These are phyloP conservation scores for Pterophyllum scalare DNA, from an alignment of 2,113 vertebrate species.

Conservation along the genomic window DNA sequence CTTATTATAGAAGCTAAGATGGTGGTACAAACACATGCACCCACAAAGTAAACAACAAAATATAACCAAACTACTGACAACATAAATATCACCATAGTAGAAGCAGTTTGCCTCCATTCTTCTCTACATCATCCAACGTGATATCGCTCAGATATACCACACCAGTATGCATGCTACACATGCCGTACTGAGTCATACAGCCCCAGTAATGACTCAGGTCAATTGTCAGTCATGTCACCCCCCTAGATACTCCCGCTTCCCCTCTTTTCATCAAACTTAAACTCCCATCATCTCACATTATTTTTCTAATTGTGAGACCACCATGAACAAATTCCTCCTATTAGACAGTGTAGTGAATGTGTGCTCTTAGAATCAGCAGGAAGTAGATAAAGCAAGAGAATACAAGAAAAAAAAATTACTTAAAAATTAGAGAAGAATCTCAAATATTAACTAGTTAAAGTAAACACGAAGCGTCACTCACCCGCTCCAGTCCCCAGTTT, in stretches of 20 bases:
- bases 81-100: constrained; percentile 37
- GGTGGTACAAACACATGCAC: constrained; percentile 14
- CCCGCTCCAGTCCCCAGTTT: constrained; percentile 27
- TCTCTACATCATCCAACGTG: background rate
- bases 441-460: background rate
- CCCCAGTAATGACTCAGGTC: constrained; percentile 71
- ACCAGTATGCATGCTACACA: constrained; percentile 14
- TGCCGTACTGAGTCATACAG: constrained; percentile 68
- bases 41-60: constrained; percentile 37
- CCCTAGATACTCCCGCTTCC: constrained; percentile 27
- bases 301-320: background rate
- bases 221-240: constrained; percentile 55
- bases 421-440: background rate
- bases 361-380: background rate
- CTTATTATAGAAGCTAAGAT: constrained; percentile 14
- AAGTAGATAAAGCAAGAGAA: background rate
- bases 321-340: background rate
- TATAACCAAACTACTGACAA: constrained; percentile 21
- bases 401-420: background rate
- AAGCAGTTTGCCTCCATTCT: constrained; percentile 9
- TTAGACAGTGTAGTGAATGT: background rate
- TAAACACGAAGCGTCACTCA: constrained; percentile 50
- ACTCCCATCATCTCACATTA: background rate
- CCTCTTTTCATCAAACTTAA: constrained; percentile 42
- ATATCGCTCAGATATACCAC: background rate